Conservation (phyloP, 2,888 invertebrate species). For the Epsilonema sp. region DNA sequence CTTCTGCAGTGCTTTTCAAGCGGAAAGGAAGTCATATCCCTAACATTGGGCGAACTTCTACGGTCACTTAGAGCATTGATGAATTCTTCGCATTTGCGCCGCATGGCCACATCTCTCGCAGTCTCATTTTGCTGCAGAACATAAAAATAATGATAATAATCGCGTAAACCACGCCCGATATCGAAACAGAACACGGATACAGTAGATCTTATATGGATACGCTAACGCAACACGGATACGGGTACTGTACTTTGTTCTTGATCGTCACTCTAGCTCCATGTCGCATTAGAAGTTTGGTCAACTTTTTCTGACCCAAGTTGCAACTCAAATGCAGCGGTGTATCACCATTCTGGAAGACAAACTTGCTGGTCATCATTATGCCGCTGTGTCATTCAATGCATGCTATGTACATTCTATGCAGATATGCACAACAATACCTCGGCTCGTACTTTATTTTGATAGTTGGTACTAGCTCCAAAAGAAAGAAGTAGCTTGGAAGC, state of each 20-base stretch:
- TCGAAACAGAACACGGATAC: too few species aligned
- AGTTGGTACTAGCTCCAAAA: conserved; percentile 60
- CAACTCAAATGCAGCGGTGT: conserved; percentile 79
- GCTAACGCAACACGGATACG: not conserved
- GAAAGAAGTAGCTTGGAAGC: conserved; percentile 80
- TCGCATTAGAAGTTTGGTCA: conserved; percentile 72
- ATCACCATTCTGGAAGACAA: conserved; percentile 52
- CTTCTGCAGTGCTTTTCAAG: too few species aligned
- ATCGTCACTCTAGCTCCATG: conserved; percentile 46
- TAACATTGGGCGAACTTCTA: too few species aligned
- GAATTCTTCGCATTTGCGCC: conserved; percentile 39
- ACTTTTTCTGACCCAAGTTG: conserved; percentile 73
- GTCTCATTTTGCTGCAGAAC: conserved; percentile 54
- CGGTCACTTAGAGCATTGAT: too few species aligned
- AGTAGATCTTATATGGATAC: too few species aligned
- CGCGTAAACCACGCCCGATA: too few species aligned
- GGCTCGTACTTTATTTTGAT: conserved; percentile 60
- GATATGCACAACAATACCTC: too few species aligned
- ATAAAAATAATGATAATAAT: too few species aligned
- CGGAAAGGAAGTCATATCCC: too few species aligned
- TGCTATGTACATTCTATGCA: too few species aligned
- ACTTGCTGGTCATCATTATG: not conserved
- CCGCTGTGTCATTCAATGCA: too few species aligned
- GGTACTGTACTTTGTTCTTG: conserved; percentile 44
- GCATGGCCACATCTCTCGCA: conserved; percentile 62